Conservation (phyloP, 2,888 invertebrate genomes). For the Pherbina coryleti region DNA sequence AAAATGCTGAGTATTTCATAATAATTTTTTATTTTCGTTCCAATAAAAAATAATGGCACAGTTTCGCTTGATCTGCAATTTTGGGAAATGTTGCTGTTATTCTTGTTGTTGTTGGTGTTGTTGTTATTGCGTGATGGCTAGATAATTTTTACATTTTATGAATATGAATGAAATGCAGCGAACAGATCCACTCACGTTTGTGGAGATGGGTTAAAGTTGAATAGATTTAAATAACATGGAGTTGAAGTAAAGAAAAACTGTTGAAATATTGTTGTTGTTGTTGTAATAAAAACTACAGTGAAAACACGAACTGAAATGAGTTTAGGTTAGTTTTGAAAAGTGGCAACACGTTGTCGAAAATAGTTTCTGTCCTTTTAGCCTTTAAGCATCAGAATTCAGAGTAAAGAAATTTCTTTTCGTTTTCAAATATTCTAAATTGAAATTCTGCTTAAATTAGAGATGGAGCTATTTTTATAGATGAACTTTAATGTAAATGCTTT, state of each 20-base stretch:
- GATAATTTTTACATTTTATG: conserved; percentile 22
- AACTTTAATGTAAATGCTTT: no score
- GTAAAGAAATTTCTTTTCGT: no score
- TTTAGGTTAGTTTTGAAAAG: neutral
- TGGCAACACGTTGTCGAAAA: neutral
- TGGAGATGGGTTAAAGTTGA: neutral
- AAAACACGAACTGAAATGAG: neutral
- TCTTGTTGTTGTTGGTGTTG: neutral
- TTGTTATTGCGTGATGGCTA: no score
- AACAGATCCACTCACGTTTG: conserved; percentile 38
- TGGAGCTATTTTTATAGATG: no score
- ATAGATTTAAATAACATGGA: neutral
- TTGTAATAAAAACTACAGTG: neutral
- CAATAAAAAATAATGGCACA: conserved; percentile 35
- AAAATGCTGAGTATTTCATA: no score
- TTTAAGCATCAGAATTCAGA: neutral
- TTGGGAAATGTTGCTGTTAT: conserved; percentile 11
- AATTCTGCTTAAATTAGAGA: no score
- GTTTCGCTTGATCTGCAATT: neutral
- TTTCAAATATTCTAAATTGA: no score
- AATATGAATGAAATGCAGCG: conserved; percentile 28
- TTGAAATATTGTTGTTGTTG: neutral
- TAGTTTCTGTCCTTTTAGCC: neutral
- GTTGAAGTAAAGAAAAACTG: neutral
- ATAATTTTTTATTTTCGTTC: neutral